Conservation (phyloP, 2,797 vertebrate species). For the Vultur gryphus region DNA sequence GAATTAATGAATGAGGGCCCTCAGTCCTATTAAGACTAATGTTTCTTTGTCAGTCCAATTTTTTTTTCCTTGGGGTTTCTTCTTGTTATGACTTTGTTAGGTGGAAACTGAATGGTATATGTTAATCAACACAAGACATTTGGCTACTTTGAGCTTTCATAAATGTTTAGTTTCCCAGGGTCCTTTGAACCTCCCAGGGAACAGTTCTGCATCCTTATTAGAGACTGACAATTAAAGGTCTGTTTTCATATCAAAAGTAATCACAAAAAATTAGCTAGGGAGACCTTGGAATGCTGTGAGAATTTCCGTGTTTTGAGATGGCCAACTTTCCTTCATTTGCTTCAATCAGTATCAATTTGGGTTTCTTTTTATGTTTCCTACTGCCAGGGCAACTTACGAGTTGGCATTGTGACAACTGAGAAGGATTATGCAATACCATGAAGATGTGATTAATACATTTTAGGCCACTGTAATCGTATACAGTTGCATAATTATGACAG, state of each 20-base stretch:
- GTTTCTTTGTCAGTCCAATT: not conserved
- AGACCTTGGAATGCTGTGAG: conserved; percentile 49
- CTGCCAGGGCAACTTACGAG: not conserved
- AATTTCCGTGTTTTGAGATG: conserved; percentile 14
- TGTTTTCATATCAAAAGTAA: conserved; percentile 59
- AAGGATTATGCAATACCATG: not conserved
- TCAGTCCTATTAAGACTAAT: conserved; percentile 28
- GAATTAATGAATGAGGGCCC: conserved; percentile 36
- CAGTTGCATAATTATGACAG: not conserved
- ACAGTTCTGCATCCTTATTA: conserved; percentile 59
- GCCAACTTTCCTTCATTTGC: conserved; percentile 62
- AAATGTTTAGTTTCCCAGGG: conserved; percentile 44
- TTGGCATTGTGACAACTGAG: not conserved
- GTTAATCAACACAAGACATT: conserved; percentile 31
- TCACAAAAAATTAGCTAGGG: conserved; percentile 41
- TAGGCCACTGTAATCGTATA: not conserved
- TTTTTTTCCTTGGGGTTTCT: not conserved
- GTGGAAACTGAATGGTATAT: not conserved
- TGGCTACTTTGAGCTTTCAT: not conserved
- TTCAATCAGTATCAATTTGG: conserved; percentile 58
- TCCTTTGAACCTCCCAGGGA: conserved; percentile 37
- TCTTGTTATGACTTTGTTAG: conserved; percentile 35
- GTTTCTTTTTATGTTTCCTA: conserved; percentile 47
- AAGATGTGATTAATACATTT: conserved; percentile 42
- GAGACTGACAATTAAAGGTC: conserved; percentile 61